Conservation (phyloP, 2,113 vertebrate species). For the Pipra filicauda region DNA sequence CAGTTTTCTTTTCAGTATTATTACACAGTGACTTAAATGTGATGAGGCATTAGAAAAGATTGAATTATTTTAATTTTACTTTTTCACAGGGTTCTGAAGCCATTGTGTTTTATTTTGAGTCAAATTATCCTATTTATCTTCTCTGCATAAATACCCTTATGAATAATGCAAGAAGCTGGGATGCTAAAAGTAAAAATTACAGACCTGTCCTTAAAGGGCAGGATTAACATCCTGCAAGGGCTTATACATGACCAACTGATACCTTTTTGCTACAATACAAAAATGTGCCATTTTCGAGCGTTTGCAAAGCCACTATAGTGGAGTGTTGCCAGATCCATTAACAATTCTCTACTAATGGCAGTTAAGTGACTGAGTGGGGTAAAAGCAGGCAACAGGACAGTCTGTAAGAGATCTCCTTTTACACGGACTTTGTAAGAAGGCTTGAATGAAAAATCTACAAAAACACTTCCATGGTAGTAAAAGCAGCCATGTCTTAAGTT, state of each 20-base stretch:
- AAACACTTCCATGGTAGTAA: background rate
- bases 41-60: slow-evolving; percentile 45
- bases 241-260: slow-evolving; percentile 7
- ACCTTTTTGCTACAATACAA: background rate
- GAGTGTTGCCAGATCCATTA: background rate
- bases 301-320: background rate
- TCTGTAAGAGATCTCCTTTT: background rate
- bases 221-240: slow-evolving; percentile 35
- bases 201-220: slow-evolving; percentile 35
- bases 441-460: background rate
- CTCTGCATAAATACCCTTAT: slow-evolving; percentile 58
- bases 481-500: background rate
- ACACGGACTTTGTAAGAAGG: fast-evolving
- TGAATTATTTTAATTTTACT: slow-evolving; percentile 60
- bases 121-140: slow-evolving; percentile 73
- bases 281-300: background rate
- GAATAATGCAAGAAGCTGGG: slow-evolving; percentile 56
- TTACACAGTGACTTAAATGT: slow-evolving; percentile 50
- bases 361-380: background rate
- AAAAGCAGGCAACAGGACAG: background rate
- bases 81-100: slow-evolving; percentile 23
- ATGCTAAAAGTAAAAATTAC: slow-evolving; percentile 57
- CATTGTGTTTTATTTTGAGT: slow-evolving; percentile 63
- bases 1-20: slow-evolving; percentile 32
- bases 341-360: background rate